Percentiles rank a stretch among this genome's conserved stretches.
Evolutionary conservation across 2,888 invertebrate species (phyloP).

Genomic region (Xylocampa areola): DNA sequence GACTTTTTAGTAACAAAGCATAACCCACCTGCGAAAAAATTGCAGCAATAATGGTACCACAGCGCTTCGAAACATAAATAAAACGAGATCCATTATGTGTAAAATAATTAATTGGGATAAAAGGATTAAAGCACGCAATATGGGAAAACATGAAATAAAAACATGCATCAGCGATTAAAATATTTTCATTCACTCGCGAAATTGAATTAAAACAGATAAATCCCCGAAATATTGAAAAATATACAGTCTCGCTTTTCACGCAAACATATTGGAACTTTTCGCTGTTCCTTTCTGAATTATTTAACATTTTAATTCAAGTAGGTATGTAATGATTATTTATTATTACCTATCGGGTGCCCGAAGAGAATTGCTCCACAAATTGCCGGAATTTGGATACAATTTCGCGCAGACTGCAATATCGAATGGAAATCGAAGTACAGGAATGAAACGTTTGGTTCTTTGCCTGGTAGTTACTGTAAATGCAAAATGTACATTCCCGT

Average conservation of each 20-base stretch:
- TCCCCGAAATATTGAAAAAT: slow-evolving; percentile 15
- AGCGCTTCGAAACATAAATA: not conserved
- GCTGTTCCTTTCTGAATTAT: too few relatives aligned
- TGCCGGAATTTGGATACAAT: slow-evolving; percentile 37
- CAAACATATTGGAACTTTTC: slow-evolving; percentile 7
- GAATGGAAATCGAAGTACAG: slow-evolving; percentile 17
- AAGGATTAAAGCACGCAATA: not conserved
- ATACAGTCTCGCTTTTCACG: slow-evolving; percentile 5
- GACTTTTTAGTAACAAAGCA: too few relatives aligned
- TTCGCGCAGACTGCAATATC: slow-evolving; percentile 13
- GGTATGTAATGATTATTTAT: slow-evolving; percentile 22
- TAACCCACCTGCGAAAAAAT: too few relatives aligned
- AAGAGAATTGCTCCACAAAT: slow-evolving; percentile 28
- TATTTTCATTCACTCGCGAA: slow-evolving; percentile 7
- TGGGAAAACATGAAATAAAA: not conserved
- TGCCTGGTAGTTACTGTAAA: not conserved
- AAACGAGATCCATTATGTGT: too few relatives aligned
- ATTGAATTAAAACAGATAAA: slow-evolving; percentile 16
- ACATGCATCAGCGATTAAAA: slow-evolving; percentile 4
- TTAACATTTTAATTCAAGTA: slow-evolving; percentile 27
- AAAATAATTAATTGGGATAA: not conserved
- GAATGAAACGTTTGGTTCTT: slow-evolving; percentile 6
- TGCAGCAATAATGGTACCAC: too few relatives aligned
- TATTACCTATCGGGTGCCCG: slow-evolving; percentile 5
- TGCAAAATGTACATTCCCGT: not conserved